Percentiles rank a stretch among this genome's conserved stretches.
Conservation (phyloP, 2,888 invertebrate species). For the Habroteleia sp. region DNA sequence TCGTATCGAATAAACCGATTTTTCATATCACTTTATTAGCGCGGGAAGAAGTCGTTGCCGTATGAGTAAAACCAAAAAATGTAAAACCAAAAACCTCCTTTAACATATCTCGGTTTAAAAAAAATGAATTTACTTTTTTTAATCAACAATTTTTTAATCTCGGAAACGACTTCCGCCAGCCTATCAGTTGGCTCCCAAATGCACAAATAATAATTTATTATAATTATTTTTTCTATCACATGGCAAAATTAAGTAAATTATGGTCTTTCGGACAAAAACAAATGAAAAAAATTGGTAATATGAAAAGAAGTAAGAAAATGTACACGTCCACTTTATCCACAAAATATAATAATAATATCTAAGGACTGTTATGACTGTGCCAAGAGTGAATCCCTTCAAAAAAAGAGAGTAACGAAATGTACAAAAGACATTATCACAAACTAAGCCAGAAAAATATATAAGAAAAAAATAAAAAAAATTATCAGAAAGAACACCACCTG, state of each 20-base stretch:
- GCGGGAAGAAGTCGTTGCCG: slow-evolving; percentile 72
- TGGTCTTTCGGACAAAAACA: slow-evolving; percentile 48
- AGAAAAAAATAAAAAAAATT: slow-evolving; percentile 4
- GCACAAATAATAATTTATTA: slow-evolving; percentile 53
- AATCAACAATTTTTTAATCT: slow-evolving; percentile 4
- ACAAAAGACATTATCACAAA: slow-evolving; percentile 44
- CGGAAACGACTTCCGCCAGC: slow-evolving; percentile 72
- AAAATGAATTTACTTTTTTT: slow-evolving; percentile 6
- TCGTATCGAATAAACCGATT: slow-evolving; percentile 72
- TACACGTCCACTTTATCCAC: slow-evolving; percentile 35
- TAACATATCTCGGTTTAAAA: no score
- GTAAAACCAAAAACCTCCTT: no score
- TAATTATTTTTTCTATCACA: slow-evolving; percentile 70
- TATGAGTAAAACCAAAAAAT: slow-evolving; percentile 36
- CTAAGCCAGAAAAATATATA: slow-evolving; percentile 25
- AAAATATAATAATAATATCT: slow-evolving; percentile 55
- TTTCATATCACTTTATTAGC: slow-evolving; percentile 77
- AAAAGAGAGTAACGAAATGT: slow-evolving; percentile 42
- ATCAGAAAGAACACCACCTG: slow-evolving; percentile 19
- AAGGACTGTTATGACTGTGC: slow-evolving; percentile 64
- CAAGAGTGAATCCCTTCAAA: slow-evolving; percentile 56
- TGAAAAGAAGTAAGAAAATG: slow-evolving; percentile 40
- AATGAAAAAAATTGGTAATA: slow-evolving; percentile 13
- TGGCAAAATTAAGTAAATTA: slow-evolving; percentile 77
- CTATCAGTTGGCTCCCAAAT: slow-evolving; percentile 78